phyloP scores from a whole-genome alignment of 2,888 invertebrate species.

The Drosophila mimica region DNA sequence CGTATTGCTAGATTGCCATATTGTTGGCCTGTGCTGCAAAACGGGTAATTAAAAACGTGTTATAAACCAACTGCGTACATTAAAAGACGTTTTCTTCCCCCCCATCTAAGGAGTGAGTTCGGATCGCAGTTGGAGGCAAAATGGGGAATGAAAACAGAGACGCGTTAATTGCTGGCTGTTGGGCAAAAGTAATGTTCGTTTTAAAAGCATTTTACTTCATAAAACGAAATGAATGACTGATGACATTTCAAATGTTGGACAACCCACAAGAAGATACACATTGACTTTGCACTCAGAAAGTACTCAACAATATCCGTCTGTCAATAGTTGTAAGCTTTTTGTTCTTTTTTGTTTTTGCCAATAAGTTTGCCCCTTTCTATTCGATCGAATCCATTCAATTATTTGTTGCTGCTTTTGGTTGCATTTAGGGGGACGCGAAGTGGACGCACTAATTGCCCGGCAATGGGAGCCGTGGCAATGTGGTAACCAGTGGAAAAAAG shows the following conservation, averaged over 20 bases:
- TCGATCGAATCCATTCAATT: conserved; percentile 43
- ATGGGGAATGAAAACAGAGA: conserved; percentile 18
- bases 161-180: conserved; percentile 64
- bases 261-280: conserved; percentile 13
- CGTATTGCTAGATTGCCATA: conserved; percentile 51
- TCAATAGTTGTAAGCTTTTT: conserved; percentile 38
- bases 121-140: conserved; percentile 8
- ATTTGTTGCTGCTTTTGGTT: conserved; percentile 46
- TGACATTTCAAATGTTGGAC: conserved; percentile 62
- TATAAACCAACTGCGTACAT: conserved; percentile 56
- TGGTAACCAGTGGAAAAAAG: conserved; percentile 29
- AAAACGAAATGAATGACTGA: conserved; percentile 75
- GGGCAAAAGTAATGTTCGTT: conserved; percentile 65
- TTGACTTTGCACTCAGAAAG: conserved; percentile 47
- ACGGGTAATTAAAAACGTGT: conserved; percentile 80
- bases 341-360: not conserved
- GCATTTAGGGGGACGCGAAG: conserved; percentile 22
- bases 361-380: conserved; percentile 15
- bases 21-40: conserved; percentile 51
- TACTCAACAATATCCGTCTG: conserved; percentile 32
- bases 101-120: not conserved
- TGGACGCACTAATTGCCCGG: conserved; percentile 46
- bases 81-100: not conserved
- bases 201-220: conserved; percentile 59
- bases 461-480: conserved; percentile 12